A percentile compares a stretch with the other conserved stretches of the same genome.
Evolutionary conservation across 37 sponge, comb jelly and placozoan species (phyloP).

Genomic region (Oscarella lobularis): DNA sequence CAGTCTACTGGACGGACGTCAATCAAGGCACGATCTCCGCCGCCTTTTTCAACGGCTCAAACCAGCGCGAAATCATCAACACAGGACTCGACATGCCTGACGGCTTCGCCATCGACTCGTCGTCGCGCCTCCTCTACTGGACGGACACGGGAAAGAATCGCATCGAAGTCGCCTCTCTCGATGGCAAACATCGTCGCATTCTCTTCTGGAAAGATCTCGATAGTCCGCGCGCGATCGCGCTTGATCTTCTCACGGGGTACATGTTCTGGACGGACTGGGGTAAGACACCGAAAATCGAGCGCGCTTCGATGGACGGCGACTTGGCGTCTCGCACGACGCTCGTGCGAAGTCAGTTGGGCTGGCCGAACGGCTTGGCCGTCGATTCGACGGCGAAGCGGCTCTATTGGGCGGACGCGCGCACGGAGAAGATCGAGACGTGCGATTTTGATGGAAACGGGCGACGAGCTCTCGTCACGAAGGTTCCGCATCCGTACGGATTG

Average conservation of each 20-base stretch:
- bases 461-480: neutral
- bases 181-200: conserved; percentile 18
- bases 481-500: conserved; percentile 28
- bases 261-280: conserved; percentile 53
- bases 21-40: conserved; percentile 10
- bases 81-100: neutral
- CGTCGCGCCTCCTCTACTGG: conserved; percentile 53
- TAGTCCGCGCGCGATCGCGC: neutral
- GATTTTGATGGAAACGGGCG: conserved; percentile 6
- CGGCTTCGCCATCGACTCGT: conserved; percentile 53
- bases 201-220: conserved; percentile 14
- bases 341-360: neutral
- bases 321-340: neutral
- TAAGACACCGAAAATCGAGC: conserved; percentile 11
- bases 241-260: neutral
- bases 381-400: conserved; percentile 10
- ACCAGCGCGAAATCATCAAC: neutral
- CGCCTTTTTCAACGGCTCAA: neutral
- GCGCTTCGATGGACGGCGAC: conserved; percentile 33
- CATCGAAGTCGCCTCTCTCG: conserved; percentile 34
- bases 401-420: conserved; percentile 35
- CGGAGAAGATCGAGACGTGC: conserved; percentile 4
- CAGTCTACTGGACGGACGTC: conserved; percentile 42
- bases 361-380: conserved; percentile 42
- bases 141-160: conserved; percentile 23